phyloP scores from a whole-genome alignment of 2,888 invertebrate species.

The Xanthorhoe designata region DNA sequence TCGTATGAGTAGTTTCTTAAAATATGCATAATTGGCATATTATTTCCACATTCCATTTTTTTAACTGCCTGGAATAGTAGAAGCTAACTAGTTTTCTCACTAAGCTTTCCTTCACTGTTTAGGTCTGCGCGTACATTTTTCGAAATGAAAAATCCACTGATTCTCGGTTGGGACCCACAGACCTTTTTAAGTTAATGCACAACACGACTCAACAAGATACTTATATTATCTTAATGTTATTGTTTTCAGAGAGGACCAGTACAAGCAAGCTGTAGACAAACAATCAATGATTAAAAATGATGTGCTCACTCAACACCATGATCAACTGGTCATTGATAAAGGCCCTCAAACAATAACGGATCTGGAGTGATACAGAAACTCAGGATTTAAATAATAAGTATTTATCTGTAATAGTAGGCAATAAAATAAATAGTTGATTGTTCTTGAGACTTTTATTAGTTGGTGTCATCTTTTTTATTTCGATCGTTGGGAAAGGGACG shows the following conservation, averaged over 20 bases:
- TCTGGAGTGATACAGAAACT: slow-evolving; percentile 25
- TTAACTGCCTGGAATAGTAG: no score
- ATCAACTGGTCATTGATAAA: slow-evolving; percentile 55
- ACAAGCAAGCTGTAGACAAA: slow-evolving; percentile 67
- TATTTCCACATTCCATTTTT: no score
- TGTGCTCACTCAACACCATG: slow-evolving; percentile 65
- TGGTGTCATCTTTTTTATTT: no score
- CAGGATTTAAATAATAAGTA: slow-evolving; percentile 4
- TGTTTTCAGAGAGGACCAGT: slow-evolving; percentile 66
- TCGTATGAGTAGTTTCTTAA: no score
- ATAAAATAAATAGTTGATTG: slow-evolving; percentile 5
- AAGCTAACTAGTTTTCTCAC: no score
- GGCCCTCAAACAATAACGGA: slow-evolving; percentile 60
- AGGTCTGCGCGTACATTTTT: no score
- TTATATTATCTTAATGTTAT: no score
- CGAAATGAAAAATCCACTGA: no score
- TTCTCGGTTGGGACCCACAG: background rate
- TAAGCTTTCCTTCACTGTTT: no score
- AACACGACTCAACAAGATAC: no score
- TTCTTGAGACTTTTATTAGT: slow-evolving; percentile 3
- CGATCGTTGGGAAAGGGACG: no score
- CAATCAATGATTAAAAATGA: slow-evolving; percentile 67
- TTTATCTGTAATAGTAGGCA: slow-evolving; percentile 4
- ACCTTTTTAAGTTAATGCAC: background rate
- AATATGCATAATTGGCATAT: no score